Conservation (phyloP, 92 coral and sea anemone genomes). For the Scolanthus callimorphus region DNA sequence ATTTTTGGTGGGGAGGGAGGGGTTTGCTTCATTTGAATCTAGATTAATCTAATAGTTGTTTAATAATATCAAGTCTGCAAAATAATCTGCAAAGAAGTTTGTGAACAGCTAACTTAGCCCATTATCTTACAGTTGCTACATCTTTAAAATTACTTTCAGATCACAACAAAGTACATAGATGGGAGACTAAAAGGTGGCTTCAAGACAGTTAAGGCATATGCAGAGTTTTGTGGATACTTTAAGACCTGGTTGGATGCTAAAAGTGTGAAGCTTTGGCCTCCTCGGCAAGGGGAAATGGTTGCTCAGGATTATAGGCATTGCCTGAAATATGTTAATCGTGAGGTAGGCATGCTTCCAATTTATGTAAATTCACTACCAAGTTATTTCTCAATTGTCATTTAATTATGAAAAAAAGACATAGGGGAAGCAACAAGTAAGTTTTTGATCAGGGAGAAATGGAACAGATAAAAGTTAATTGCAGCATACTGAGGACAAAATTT, state of each 20-base stretch:
- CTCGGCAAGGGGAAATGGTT: constrained; percentile 98
- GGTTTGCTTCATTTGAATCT: no score
- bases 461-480: no score
- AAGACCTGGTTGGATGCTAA: constrained; percentile 98
- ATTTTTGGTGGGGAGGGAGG: no score
- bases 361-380: neutral
- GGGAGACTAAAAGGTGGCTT: constrained; percentile 97
- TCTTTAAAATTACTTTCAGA: constrained; percentile 54
- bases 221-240: constrained; percentile 98
- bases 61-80: no score
- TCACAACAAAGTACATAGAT: constrained; percentile 98
- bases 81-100: no score
- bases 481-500: no score
- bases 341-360: no score
- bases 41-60: no score
- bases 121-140: no score
- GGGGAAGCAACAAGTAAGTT: neutral
- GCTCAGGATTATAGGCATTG: constrained; percentile 97
- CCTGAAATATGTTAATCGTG: constrained; percentile 88
- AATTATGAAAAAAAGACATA: no score
- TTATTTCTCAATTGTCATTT: neutral
- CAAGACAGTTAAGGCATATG: constrained; percentile 97
- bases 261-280: constrained; percentile 92
- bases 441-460: neutral
- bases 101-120: no score